These are phyloP conservation scores for Nomada flava DNA, from an alignment of 2,888 invertebrate genomes.

Conservation along the genomic window DNA sequence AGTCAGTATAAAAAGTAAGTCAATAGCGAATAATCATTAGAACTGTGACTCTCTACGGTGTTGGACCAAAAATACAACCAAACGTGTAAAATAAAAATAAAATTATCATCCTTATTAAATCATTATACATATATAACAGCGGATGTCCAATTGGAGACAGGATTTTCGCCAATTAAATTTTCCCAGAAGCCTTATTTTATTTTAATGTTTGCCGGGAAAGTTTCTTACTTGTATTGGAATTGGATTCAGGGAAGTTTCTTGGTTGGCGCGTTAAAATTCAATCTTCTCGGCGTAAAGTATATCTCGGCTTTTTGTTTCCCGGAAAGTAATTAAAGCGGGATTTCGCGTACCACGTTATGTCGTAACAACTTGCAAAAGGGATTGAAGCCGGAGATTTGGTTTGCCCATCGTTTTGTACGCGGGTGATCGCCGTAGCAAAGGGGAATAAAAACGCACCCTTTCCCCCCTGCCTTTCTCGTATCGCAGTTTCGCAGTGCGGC, in stretches of 20 bases:
- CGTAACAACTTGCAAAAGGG: conserved; percentile 28
- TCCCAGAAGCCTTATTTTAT: conserved; percentile 17
- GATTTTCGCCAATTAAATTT: conserved; percentile 11
- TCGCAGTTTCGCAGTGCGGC: conserved; percentile 46
- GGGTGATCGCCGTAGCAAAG: conserved; percentile 50
- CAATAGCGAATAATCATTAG: no score
- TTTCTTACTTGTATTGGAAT: conserved; percentile 36
- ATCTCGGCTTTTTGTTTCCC: conserved; percentile 63
- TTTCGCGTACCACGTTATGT: conserved; percentile 55
- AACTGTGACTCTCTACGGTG: no score
- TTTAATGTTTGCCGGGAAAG: conserved; percentile 19
- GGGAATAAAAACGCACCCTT: conserved; percentile 55
- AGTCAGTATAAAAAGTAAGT: no score
- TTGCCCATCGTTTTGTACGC: conserved; percentile 58
- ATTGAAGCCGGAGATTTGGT: conserved; percentile 55
- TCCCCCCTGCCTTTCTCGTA: conserved; percentile 13
- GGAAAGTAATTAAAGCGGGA: conserved; percentile 70
- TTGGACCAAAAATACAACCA: no score
- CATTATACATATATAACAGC: background rate
- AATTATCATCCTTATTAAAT: background rate
- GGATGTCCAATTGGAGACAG: background rate
- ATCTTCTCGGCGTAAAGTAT: conserved; percentile 65
- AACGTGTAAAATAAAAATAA: no score
- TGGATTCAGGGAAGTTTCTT: conserved; percentile 46
- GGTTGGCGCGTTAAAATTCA: conserved; percentile 67